phyloP scores from a whole-genome alignment of 2,113 vertebrate species.

The Loxodonta africana region DNA sequence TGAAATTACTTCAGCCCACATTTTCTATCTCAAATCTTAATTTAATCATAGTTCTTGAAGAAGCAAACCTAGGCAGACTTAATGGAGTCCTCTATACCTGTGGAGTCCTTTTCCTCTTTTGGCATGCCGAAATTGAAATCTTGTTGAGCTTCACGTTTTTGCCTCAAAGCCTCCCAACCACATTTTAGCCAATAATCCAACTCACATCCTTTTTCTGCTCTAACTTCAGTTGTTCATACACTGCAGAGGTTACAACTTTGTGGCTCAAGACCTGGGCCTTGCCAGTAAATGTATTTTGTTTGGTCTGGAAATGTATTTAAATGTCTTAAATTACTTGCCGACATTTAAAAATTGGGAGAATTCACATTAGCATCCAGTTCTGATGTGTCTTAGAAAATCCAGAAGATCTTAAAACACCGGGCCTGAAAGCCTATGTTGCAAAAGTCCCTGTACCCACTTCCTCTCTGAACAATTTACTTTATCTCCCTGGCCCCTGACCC shows the following conservation, averaged over 20 bases:
- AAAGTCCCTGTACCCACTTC: background rate
- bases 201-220: background rate
- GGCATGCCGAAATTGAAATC: constrained; percentile 69
- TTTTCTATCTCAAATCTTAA: constrained; percentile 69
- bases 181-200: constrained; percentile 45
- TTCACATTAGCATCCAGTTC: background rate
- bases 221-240: background rate
- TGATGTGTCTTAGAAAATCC: background rate
- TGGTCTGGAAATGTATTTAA: background rate
- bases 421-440: background rate
- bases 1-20: constrained; percentile 65
- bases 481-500: background rate
- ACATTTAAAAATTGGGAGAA: background rate
- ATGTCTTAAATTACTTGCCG: constrained; percentile 2
- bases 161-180: constrained; percentile 13
- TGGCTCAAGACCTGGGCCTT: background rate
- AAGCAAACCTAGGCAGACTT: constrained; percentile 67
- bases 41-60: constrained; percentile 77
- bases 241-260: background rate
- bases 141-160: constrained; percentile 66
- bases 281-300: background rate
- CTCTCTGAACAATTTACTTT: background rate
- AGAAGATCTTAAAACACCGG: background rate
- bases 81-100: constrained; percentile 62
- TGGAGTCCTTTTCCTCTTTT: constrained; percentile 61